A percentile compares a stretch with the other conserved stretches of the same genome.
Conservation (phyloP, 2,113 vertebrate genomes). For the Corythornis vintsioides region DNA sequence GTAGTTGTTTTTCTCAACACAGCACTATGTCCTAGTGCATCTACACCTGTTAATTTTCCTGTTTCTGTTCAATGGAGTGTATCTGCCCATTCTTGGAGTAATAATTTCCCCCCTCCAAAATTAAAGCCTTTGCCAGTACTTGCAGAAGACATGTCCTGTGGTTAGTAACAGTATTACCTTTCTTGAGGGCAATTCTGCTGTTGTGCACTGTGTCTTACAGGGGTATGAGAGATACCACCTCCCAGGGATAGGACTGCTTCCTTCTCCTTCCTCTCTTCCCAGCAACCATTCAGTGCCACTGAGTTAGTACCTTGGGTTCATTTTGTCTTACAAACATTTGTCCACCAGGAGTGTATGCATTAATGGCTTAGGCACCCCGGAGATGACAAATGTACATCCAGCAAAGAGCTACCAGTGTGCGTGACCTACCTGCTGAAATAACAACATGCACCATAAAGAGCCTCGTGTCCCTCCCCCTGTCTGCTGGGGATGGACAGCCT, state of each 20-base stretch:
- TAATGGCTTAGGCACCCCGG: not conserved
- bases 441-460: not conserved
- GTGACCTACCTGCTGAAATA: constrained; percentile 3
- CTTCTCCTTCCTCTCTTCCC: not conserved
- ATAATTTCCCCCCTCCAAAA: not conserved
- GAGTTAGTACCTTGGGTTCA: not conserved
- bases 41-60: not conserved
- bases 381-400: not conserved
- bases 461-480: not conserved
- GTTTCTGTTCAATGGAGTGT: not conserved
- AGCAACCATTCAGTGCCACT: not conserved
- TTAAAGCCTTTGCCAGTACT: not conserved
- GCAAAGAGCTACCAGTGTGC: not conserved
- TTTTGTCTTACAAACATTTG: not conserved
- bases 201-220: rapidly evolving
- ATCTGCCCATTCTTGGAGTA: not conserved
- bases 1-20: not conserved
- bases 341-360: not conserved
- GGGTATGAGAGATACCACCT: not conserved
- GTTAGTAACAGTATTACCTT: not conserved
- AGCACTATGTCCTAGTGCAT: not conserved
- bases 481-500: not conserved
- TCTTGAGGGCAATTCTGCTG: not conserved
- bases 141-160: not conserved
- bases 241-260: not conserved